Conservation (phyloP, 2,888 invertebrate genomes). For the Acheta domesticus region DNA sequence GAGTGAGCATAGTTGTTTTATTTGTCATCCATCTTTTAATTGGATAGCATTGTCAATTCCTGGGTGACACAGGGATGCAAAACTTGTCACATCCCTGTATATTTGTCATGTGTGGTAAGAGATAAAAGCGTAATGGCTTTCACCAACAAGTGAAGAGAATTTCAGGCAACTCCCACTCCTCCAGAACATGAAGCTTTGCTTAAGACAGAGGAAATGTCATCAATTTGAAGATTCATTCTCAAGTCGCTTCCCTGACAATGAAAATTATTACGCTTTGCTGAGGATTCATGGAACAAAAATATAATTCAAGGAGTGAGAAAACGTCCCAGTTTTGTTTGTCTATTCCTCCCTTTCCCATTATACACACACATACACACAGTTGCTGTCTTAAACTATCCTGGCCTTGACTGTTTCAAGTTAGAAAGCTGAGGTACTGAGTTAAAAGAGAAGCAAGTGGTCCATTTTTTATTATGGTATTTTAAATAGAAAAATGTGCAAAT, state of each 20-base stretch:
- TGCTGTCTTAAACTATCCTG: constrained; percentile 10
- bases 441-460: constrained; percentile 2
- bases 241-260: constrained; percentile 6
- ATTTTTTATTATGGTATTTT: constrained; percentile 1
- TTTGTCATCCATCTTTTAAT: background rate
- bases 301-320: background rate
- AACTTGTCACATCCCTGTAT: background rate
- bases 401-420: background rate
- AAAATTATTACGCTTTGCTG: constrained; percentile 18
- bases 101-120: background rate
- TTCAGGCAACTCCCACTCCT: background rate
- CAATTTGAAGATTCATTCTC: background rate
- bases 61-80: constrained; percentile 1
- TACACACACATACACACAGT: background rate
- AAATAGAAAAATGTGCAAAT: background rate
- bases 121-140: background rate
- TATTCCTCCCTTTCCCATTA: background rate
- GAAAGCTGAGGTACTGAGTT: constrained; percentile 4
- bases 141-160: background rate
- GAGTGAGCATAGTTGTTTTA: constrained; percentile 19
- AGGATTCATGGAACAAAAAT: background rate
- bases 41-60: background rate
- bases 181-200: constrained; percentile 3
- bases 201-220: background rate
- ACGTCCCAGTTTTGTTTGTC: background rate